Evolutionary conservation across 1,140 invertebrate species (phyloP).

Genomic region (Drosophila yakuba): DNA sequence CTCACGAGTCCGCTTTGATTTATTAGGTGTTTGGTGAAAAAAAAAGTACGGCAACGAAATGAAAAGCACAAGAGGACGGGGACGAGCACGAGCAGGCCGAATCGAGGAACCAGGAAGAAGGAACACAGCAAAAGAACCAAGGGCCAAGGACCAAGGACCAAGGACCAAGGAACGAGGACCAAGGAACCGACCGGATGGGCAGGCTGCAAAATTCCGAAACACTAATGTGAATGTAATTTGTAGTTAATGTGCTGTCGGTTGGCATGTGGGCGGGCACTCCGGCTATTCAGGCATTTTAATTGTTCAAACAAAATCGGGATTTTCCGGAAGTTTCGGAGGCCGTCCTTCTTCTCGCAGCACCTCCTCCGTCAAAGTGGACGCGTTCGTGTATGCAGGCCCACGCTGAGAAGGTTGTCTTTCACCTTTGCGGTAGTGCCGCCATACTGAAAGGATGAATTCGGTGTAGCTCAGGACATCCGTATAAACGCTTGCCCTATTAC

Average conservation of each 20-base stretch:
- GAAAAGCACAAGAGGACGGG: slow-evolving; percentile 15
- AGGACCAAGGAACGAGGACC: slow-evolving; percentile 22
- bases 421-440: not conserved
- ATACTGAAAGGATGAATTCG: not conserved
- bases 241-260: slow-evolving; percentile 75
- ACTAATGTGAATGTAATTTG: slow-evolving; percentile 83
- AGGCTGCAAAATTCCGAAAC: slow-evolving; percentile 67
- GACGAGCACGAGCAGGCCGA: not conserved
- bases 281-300: slow-evolving; percentile 61
- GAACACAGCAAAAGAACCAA: not conserved
- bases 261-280: slow-evolving; percentile 35
- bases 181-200: slow-evolving; percentile 22
- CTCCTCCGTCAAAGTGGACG: slow-evolving; percentile 34
- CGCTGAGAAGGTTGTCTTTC: not conserved
- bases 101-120: not conserved
- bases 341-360: slow-evolving; percentile 1
- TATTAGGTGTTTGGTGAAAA: slow-evolving; percentile 78
- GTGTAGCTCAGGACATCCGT: slow-evolving; percentile 3
- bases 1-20: slow-evolving; percentile 74
- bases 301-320: slow-evolving; percentile 60
- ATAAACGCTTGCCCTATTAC: not conserved
- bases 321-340: slow-evolving; percentile 6
- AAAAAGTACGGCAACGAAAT: slow-evolving; percentile 36
- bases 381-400: too few species aligned
- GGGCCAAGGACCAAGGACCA: slow-evolving; percentile 3